phyloP scores from a whole-genome alignment of 2,797 vertebrate species.

The Limosa lapponica region DNA sequence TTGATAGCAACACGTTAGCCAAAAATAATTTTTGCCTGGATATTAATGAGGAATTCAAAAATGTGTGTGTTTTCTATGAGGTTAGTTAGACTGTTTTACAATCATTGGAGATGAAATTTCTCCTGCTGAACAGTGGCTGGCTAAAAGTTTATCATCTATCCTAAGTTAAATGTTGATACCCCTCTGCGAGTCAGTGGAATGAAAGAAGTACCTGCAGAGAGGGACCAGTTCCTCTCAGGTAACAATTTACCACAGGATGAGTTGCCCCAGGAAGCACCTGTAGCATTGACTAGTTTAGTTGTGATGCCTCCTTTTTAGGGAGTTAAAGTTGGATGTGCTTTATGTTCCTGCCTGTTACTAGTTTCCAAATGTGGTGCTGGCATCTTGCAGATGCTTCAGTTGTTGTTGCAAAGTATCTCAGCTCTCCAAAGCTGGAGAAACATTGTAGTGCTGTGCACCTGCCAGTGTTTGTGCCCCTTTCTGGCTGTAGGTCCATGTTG shows the following conservation, averaged over 20 bases:
- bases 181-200: neutral
- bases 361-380: neutral
- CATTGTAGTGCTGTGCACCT: neutral
- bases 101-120: neutral
- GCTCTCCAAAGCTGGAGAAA: neutral
- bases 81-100: neutral
- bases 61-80: neutral
- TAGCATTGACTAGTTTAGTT: neutral
- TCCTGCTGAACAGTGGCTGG: neutral
- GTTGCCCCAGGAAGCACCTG: neutral
- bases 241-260: neutral
- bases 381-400: neutral
- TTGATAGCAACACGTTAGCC: neutral
- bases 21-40: neutral
- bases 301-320: neutral
- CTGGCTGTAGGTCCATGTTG: rapidly evolving
- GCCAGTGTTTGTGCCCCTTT: neutral
- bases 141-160: neutral
- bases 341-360: neutral
- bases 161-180: neutral
- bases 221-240: neutral
- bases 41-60: neutral
- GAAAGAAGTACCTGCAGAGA: neutral
- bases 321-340: neutral
- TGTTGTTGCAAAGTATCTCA: neutral